These are phyloP conservation scores for Aleiodes testaceus DNA, from an alignment of 2,888 invertebrate genomes.

Conservation along the genomic window DNA sequence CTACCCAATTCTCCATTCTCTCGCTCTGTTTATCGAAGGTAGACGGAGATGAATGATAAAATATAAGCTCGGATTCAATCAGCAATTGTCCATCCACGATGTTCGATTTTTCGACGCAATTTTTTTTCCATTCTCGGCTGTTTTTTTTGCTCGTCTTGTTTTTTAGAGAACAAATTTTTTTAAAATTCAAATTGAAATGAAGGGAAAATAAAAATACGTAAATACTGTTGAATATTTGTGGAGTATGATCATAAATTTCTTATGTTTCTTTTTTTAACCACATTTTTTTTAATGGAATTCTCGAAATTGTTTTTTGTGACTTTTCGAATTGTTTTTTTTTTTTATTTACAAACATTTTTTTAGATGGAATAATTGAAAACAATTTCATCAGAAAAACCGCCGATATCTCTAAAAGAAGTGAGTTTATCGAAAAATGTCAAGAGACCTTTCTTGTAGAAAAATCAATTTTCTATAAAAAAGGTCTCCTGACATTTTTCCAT, in stretches of 20 bases:
- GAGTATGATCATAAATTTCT: background rate
- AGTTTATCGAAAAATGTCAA: no score
- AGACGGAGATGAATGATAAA: slow-evolving; percentile 68
- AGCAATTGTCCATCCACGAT: slow-evolving; percentile 68
- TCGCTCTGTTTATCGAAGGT: slow-evolving; percentile 58
- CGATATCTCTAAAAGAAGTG: no score
- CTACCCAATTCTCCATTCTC: slow-evolving; percentile 46
- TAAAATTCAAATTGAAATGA: no score
- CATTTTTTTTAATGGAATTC: slow-evolving; percentile 3
- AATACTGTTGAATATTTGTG: slow-evolving; percentile 7
- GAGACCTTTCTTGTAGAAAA: no score
- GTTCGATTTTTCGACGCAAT: slow-evolving; percentile 56
- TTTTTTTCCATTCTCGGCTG: slow-evolving; percentile 4
- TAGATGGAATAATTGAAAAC: no score
- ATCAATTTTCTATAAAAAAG: no score
- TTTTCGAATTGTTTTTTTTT: slow-evolving; percentile 5
- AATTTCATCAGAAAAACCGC: no score
- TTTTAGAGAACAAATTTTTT: slow-evolving; percentile 42
- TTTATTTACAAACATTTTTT: no score
- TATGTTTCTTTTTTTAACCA: no score
- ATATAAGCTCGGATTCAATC: slow-evolving; percentile 71
- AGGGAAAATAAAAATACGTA: background rate
- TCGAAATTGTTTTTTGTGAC: background rate
- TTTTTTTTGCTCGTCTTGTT: slow-evolving; percentile 22
- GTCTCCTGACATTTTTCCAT: no score